Conservation (phyloP, 2,113 vertebrate genomes). For the Eolophus roseicapilla region DNA sequence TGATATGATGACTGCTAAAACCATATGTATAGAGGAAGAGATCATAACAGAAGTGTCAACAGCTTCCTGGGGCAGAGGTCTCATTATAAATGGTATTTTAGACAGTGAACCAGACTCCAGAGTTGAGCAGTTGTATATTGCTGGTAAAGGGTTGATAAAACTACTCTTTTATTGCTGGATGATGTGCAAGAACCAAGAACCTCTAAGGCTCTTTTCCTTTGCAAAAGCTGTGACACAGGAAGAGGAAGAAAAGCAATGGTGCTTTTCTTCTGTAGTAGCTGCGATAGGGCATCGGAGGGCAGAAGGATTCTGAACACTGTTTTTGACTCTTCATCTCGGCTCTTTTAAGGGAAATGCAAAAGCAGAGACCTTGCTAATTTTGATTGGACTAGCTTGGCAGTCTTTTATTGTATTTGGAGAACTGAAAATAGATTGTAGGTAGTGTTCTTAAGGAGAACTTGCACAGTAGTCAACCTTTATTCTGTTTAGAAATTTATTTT, state of each 20-base stretch:
- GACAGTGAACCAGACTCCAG: neutral
- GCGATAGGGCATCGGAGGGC: neutral
- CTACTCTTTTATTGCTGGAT: neutral
- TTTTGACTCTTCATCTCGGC: neutral
- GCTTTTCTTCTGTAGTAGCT: neutral
- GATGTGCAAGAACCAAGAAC: neutral
- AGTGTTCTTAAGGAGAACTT: neutral
- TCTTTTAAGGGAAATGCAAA: neutral
- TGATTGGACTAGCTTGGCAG: neutral
- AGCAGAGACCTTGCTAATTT: neutral
- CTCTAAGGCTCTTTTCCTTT: neutral
- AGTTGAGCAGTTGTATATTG: neutral
- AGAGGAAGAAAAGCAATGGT: neutral
- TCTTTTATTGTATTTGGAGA: neutral
- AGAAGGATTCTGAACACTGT: neutral
- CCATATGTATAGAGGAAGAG: neutral
- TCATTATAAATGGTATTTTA: neutral
- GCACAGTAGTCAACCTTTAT: neutral
- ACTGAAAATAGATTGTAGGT: neutral
- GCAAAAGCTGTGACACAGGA: neutral
- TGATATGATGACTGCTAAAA: neutral
- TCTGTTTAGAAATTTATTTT: neutral
- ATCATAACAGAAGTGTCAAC: neutral
- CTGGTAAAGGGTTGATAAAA: neutral
- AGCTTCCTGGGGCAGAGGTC: neutral